Evolutionary conservation across 2,797 vertebrate genomes (phyloP).

Genomic region (Arctocebus calabarensis): DNA sequence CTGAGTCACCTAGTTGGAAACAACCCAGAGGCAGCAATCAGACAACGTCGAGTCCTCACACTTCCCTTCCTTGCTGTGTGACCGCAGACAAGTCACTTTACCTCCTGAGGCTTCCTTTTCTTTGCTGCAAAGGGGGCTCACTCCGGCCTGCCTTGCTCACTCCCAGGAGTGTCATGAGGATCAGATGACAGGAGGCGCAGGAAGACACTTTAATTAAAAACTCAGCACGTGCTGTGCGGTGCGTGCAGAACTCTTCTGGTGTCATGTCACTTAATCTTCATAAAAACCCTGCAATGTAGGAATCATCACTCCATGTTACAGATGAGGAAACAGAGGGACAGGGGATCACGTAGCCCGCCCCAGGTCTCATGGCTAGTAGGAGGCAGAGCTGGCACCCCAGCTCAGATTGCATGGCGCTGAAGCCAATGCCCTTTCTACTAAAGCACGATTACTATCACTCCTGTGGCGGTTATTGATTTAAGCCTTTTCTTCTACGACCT

Average conservation of each 20-base stretch:
- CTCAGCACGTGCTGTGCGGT: neutral
- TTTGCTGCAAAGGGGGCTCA: neutral
- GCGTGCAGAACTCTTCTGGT: neutral
- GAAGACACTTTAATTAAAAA: neutral
- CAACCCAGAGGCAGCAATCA: conserved; percentile 53
- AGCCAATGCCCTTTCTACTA: neutral
- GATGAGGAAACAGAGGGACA: neutral
- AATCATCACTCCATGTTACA: neutral
- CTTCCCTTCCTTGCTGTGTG: conserved; percentile 5
- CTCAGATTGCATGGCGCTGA: neutral
- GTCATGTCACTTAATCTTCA: neutral
- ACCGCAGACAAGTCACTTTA: neutral
- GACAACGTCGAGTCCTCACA: conserved; percentile 37
- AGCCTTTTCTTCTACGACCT: neutral
- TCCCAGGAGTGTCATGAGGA: neutral
- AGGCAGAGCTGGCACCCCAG: neutral
- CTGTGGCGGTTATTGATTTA: neutral
- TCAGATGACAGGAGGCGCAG: neutral
- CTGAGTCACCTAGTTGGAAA: conserved; percentile 48
- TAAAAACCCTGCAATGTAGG: neutral
- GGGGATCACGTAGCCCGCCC: neutral
- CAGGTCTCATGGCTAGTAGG: neutral
- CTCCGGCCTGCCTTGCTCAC: neutral
- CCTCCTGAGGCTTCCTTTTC: neutral
- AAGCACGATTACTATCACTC: neutral